phyloP scores from a whole-genome alignment of 2,113 vertebrate species.

The Microtus oregoni region DNA sequence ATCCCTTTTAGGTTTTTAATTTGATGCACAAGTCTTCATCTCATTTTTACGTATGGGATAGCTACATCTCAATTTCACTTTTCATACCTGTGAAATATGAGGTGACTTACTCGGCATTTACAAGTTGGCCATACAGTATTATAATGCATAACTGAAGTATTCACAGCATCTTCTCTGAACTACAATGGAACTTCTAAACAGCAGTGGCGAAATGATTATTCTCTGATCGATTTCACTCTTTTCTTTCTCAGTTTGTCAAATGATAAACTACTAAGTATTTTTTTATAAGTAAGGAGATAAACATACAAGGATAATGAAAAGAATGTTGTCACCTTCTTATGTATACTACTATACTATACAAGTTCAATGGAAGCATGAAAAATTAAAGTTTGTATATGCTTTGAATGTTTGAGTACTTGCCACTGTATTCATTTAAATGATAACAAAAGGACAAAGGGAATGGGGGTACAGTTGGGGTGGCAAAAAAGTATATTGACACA shows the following conservation, averaged over 20 bases:
- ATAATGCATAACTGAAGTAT: background rate
- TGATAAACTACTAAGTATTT: background rate
- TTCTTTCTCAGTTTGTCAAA: background rate
- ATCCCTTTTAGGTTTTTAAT: background rate
- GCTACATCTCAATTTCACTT: background rate
- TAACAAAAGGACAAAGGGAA: background rate
- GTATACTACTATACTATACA: background rate
- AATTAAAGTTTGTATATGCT: background rate
- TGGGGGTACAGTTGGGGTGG: background rate
- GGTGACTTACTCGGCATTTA: background rate
- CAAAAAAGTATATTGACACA: too few relatives aligned
- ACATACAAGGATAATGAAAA: background rate
- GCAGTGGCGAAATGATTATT: background rate
- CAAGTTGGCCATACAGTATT: background rate
- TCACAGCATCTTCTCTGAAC: background rate
- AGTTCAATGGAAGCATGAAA: background rate
- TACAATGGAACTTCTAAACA: background rate
- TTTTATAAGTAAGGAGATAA: background rate
- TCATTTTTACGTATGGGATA: background rate
- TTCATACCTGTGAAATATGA: background rate
- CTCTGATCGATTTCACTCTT: background rate
- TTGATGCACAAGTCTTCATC: background rate
- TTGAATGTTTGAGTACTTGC: conserved; percentile 5
- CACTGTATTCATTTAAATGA: conserved; percentile 9
- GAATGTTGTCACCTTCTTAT: background rate